Conservation (phyloP, 2,113 vertebrate species). For the Larimichthys crocea region DNA sequence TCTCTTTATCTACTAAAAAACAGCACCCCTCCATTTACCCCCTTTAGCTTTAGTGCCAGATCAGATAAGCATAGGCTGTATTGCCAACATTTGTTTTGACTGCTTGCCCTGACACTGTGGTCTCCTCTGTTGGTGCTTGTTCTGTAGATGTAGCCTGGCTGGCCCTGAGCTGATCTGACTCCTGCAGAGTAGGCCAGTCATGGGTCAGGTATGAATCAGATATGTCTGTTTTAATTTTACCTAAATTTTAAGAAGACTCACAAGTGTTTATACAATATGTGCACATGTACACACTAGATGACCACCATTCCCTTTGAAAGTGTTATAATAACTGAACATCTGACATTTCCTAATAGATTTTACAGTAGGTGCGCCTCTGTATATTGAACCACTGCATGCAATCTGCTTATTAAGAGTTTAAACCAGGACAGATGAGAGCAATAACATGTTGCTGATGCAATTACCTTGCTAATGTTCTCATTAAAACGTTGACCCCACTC, state of each 20-base stretch:
- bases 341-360: slow-evolving; percentile 24
- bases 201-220: slow-evolving; percentile 17
- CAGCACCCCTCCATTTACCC: slow-evolving; percentile 35
- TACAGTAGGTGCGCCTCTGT: not conserved
- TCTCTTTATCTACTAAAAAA: slow-evolving; percentile 37
- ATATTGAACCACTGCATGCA: slow-evolving; percentile 3
- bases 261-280: not conserved
- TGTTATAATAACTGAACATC: not conserved
- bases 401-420: slow-evolving; percentile 37
- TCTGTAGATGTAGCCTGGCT: slow-evolving; percentile 37
- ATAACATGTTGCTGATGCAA: slow-evolving; percentile 40
- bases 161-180: slow-evolving; percentile 29
- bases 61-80: slow-evolving; percentile 61
- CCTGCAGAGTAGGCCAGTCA: slow-evolving; percentile 7
- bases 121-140: slow-evolving; percentile 41
- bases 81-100: slow-evolving; percentile 72
- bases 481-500: slow-evolving; percentile 36
- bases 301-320: not conserved
- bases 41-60: slow-evolving; percentile 53
- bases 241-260: not conserved
- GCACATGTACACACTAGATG: not conserved
- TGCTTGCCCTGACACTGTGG: slow-evolving; percentile 56
- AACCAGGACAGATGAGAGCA: slow-evolving; percentile 49
- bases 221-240: not conserved
- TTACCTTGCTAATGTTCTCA: slow-evolving; percentile 45